Conservation (phyloP, 2,113 vertebrate species). For the Oplegnathus fasciatus region DNA sequence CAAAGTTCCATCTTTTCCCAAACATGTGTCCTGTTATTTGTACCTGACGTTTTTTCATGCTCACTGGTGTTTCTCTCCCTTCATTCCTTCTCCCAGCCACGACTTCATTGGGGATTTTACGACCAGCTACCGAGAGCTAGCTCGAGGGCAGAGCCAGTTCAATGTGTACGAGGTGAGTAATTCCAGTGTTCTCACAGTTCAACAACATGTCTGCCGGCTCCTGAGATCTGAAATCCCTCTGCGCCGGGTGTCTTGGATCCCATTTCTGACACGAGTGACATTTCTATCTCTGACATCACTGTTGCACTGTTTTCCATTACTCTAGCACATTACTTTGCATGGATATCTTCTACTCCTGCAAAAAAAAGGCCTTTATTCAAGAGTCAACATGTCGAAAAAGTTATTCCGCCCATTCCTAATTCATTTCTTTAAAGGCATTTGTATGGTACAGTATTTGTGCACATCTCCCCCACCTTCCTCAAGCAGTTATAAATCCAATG, state of each 20-base stretch:
- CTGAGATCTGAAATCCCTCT: conserved; percentile 26
- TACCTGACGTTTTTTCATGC: background rate
- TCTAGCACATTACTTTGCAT: background rate
- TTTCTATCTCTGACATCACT: conserved; percentile 42
- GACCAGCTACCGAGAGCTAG: conserved; percentile 95
- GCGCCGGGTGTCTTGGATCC: background rate
- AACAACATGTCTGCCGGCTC: conserved; percentile 3
- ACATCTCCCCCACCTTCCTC: background rate
- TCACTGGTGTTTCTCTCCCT: conserved; percentile 8
- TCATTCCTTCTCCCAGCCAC: conserved; percentile 84
- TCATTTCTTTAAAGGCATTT: conserved; percentile 37
- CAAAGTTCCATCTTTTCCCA: conserved; percentile 1
- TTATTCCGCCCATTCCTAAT: conserved; percentile 49
- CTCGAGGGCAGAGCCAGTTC: conserved; percentile 94
- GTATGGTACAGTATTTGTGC: background rate
- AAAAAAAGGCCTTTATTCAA: conserved; percentile 8
- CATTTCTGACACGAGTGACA: conserved; percentile 41
- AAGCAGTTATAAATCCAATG: conserved; percentile 25
- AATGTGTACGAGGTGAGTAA: conserved; percentile 94
- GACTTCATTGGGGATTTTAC: conserved; percentile 99
- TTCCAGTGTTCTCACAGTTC: conserved; percentile 18
- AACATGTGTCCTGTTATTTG: conserved; percentile 13
- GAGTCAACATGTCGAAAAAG: conserved; percentile 21
- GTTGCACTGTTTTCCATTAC: conserved; percentile 35
- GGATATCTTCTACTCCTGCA: background rate